Evolutionary conservation across 2,888 invertebrate species (phyloP), one percentile per base, ranked within the genome.

Genomic region (Iphiclides podalirius): DNA sequence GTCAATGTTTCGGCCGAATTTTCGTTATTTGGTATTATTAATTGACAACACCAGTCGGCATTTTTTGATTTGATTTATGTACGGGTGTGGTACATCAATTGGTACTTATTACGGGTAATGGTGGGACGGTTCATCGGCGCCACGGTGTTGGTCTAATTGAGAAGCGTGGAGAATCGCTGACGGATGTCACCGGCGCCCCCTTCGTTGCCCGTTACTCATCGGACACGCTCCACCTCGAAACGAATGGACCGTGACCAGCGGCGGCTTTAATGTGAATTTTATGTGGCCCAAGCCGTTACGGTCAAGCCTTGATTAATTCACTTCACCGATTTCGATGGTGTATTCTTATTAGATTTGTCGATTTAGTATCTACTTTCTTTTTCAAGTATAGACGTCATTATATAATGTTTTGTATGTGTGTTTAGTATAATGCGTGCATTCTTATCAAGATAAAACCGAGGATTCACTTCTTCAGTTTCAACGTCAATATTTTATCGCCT

Each of bases 161-260:
- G 69, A 72, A 63, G 70, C 76, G 79, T 76, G 67, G 70, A 64
- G 70, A 81, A 87, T 86, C 68, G 68, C 63, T 81, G 82, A 86
- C 79, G 70, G 66, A 86, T 79, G 79, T 70, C 70, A 70, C 63
- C 62, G 66, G 60, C 61, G 57, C 61, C 64, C 64, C 59, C 54
- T 60, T 59, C 59, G 63, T 61, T 59, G 56, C 59, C 60, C 39
- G 17, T n/a, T n/a, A n/a, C n/a, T 48, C 64, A 71, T 82, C 75
- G 70, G 80, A 72, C 69, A 76, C 75, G 71, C 76, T 71, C 66
- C 64, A 63, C 69, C 71, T 74, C 66, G 66, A 66, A 66, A 61
- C 64, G 67, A 71, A 70, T 58, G 63, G 68, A 67, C 69, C 64
- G 66, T 62, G 52, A 55, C 58, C 69, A 66, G 65, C 64, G 64